Evolutionary conservation across 2,888 invertebrate species (phyloP).

Genomic region (Eremobia ochroleuca): DNA sequence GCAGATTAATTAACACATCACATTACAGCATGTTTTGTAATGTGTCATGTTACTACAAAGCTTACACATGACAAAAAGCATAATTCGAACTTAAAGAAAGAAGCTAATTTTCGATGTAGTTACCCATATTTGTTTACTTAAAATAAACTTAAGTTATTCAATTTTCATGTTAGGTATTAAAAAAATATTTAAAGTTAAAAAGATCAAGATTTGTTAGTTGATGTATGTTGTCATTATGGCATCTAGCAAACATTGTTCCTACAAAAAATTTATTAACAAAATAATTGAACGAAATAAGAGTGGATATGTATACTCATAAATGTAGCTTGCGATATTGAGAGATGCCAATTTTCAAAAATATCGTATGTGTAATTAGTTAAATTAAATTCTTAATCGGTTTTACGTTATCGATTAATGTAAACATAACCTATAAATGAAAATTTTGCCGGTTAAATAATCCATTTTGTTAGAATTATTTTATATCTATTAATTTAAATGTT

Average conservation of each 20-base stretch:
- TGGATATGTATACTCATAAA: not conserved
- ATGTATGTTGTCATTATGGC: constrained; percentile 29
- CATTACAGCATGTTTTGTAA: not conserved
- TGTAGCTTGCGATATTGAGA: too few relatives aligned
- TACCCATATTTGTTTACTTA: not conserved
- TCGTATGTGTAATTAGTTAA: not conserved
- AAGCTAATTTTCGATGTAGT: not conserved
- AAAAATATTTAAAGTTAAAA: not conserved
- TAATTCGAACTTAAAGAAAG: not conserved
- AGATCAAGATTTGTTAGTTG: constrained; percentile 58
- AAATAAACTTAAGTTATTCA: not conserved
- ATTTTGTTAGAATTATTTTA: not conserved
- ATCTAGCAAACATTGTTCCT: not conserved
- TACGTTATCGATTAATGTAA: constrained; percentile 44
- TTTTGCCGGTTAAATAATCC: not conserved
- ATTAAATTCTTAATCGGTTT: not conserved
- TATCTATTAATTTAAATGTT: not conserved
- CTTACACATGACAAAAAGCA: not conserved
- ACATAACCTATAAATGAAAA: constrained; percentile 64
- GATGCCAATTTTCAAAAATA: not conserved
- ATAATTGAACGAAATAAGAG: not conserved
- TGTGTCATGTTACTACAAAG: not conserved
- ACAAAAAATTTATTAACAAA: not conserved
- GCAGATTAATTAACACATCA: too few relatives aligned
- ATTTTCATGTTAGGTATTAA: not conserved